phyloP scores from a whole-genome alignment of 2,797 vertebrate species.

The Sebastes itinus region DNA sequence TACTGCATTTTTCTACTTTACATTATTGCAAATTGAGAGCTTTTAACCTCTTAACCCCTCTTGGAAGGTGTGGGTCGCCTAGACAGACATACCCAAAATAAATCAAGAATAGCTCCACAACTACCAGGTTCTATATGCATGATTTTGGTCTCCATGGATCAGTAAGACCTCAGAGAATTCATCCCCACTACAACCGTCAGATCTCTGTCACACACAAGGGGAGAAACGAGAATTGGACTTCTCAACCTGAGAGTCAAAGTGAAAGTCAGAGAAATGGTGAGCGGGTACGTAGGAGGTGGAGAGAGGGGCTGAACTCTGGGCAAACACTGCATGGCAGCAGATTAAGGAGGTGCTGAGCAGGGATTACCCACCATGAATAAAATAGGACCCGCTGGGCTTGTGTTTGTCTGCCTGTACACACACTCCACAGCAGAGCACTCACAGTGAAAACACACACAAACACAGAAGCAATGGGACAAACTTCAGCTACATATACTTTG shows the following conservation, averaged over 20 bases:
- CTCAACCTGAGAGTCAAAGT: background rate
- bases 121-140: too few species aligned
- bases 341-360: slow-evolving; percentile 68
- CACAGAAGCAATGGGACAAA: background rate
- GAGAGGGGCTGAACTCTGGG: slow-evolving; percentile 40
- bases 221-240: background rate
- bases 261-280: background rate
- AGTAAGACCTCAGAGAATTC: too few species aligned
- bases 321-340: slow-evolving; percentile 61
- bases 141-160: too few species aligned
- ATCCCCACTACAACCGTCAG: background rate
- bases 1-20: background rate
- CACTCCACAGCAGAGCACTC: slow-evolving; percentile 14
- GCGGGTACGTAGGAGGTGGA: slow-evolving; percentile 26
- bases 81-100: too few species aligned
- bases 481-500: background rate
- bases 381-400: slow-evolving; percentile 64
- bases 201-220: background rate
- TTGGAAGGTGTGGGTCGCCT: too few species aligned
- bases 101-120: too few species aligned
- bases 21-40: background rate
- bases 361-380: slow-evolving; percentile 75
- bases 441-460: background rate
- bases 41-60: background rate
- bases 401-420: slow-evolving; percentile 55